phyloP scores from a whole-genome alignment of 2,113 vertebrate genomes.

The Pedionomus torquatus region DNA sequence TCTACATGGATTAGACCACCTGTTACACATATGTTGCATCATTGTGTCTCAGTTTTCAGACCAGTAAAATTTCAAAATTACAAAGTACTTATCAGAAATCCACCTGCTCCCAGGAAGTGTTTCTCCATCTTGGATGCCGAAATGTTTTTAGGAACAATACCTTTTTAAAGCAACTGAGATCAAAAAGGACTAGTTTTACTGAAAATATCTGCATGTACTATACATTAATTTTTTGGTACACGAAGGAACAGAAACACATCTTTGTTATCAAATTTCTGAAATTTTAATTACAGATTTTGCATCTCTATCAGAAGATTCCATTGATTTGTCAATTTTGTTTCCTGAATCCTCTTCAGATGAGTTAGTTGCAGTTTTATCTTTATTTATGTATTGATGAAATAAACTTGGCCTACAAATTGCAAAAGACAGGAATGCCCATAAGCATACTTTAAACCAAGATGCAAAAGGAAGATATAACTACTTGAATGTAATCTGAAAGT shows the following conservation, averaged over 20 bases:
- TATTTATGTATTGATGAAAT: neutral
- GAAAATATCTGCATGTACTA: neutral
- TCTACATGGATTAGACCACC: constrained; percentile 31
- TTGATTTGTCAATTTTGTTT: neutral
- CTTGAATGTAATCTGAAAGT: neutral
- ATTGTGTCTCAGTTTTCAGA: constrained; percentile 12
- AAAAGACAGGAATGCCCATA: neutral
- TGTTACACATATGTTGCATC: constrained; percentile 37
- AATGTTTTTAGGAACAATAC: neutral
- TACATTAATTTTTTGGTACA: neutral
- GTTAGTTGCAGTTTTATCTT: neutral
- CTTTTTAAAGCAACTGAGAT: neutral
- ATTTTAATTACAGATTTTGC: neutral
- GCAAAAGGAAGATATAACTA: neutral
- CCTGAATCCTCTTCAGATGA: neutral
- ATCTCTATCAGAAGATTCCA: neutral
- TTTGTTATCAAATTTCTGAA: neutral
- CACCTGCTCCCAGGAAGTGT: neutral
- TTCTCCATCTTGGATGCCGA: neutral
- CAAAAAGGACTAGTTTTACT: neutral
- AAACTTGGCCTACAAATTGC: neutral
- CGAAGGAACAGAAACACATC: neutral
- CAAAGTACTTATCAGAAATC: neutral
- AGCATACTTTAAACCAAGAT: neutral
- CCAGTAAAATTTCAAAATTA: neutral